A percentile compares a stretch with the other conserved stretches of the same genome.
Evolutionary conservation across 2,888 invertebrate genomes (phyloP).

Genomic region (Scrobipalpa costella): DNA sequence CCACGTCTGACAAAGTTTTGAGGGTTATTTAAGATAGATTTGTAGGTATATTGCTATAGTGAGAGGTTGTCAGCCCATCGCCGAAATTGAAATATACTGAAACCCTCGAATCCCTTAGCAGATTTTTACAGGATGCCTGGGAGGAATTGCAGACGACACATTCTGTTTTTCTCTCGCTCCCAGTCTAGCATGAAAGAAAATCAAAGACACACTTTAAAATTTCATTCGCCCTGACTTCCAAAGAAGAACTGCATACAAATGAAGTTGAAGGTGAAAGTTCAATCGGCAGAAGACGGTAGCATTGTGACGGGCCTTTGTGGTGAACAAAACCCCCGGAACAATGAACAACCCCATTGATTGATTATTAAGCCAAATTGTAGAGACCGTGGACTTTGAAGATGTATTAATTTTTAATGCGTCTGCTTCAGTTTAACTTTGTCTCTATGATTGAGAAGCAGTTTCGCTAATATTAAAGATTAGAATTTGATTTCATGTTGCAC

Average conservation of each 20-base stretch:
- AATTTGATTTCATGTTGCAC: not conserved
- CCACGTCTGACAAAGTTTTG: too few species aligned
- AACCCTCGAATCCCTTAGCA: too few species aligned
- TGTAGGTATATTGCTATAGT: too few species aligned
- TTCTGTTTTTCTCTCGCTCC: too few species aligned
- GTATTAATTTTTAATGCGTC: conserved; percentile 43
- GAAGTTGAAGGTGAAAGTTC: conserved; percentile 60
- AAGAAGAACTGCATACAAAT: conserved; percentile 40
- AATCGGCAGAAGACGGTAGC: conserved; percentile 46
- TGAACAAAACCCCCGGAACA: conserved; percentile 64
- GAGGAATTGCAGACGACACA: too few species aligned
- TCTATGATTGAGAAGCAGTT: not conserved
- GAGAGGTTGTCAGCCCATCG: too few species aligned
- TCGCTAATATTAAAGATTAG: not conserved
- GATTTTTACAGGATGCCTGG: too few species aligned
- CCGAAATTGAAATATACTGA: too few species aligned
- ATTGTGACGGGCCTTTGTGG: conserved; percentile 58
- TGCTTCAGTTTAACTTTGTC: not conserved
- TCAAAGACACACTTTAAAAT: too few species aligned
- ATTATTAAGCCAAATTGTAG: conserved; percentile 62
- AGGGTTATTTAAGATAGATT: too few species aligned
- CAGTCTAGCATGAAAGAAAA: too few species aligned
- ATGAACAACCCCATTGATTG: conserved; percentile 61
- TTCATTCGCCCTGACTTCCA: conserved; percentile 35
- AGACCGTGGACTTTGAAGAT: conserved; percentile 34